These are phyloP conservation scores for Alcis repandata DNA, from an alignment of 2,888 invertebrate genomes.

Conservation along the genomic window DNA sequence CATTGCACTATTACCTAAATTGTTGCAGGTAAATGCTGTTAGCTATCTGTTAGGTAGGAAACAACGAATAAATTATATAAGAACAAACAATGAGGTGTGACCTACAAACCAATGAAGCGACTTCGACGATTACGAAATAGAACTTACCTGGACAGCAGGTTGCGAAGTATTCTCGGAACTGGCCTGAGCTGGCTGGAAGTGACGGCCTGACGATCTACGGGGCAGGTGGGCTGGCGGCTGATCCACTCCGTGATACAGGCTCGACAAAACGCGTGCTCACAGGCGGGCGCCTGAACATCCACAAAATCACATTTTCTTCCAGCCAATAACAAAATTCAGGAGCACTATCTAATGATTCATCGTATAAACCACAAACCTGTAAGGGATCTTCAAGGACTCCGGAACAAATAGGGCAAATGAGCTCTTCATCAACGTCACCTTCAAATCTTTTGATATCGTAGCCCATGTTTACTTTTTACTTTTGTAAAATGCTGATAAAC, in stretches of 20 bases:
- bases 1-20: background rate
- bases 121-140: constrained; percentile 52
- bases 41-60: constrained; percentile 2
- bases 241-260: constrained; percentile 98
- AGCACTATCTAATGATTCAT: background rate
- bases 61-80: constrained; percentile 49
- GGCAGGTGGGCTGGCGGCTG: constrained; percentile 96
- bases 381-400: constrained; percentile 97
- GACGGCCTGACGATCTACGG: constrained; percentile 96
- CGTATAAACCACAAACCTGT: constrained; percentile 88
- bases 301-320: background rate
- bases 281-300: constrained; percentile 92
- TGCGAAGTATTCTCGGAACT: constrained; percentile 97
- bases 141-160: constrained; percentile 92
- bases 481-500: constrained; percentile 58
- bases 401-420: constrained; percentile 98
- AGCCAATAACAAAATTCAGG: background rate
- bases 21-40: background rate
- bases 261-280: constrained; percentile 98
- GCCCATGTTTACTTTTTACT: constrained; percentile 92
- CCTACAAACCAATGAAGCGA: constrained; percentile 51
- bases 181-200: constrained; percentile 96
- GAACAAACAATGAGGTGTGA: constrained; percentile 54
- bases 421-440: constrained; percentile 98
- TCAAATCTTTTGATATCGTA: constrained; percentile 97